phyloP scores from a whole-genome alignment of 2,888 invertebrate genomes.

The Acronicta psi region DNA sequence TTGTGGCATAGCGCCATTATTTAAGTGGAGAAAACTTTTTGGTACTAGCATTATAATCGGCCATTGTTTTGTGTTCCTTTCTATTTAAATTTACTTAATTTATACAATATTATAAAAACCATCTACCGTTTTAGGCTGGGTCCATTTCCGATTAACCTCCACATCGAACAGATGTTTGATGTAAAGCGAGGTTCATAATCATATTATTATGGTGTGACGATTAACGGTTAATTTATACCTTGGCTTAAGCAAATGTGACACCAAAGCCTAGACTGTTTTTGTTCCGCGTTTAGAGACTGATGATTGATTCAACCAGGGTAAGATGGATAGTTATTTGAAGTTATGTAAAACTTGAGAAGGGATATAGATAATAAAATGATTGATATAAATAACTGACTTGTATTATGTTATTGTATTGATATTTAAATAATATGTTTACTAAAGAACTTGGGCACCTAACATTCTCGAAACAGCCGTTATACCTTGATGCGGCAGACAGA shows the following conservation, averaged over 20 bases:
- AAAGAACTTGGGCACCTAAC: constrained; percentile 7
- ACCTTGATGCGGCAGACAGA: no score
- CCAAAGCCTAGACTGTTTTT: constrained; percentile 25
- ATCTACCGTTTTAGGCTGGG: constrained; percentile 26
- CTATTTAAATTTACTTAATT: constrained; percentile 39
- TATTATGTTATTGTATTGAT: constrained; percentile 27
- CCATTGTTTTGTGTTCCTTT: constrained; percentile 39
- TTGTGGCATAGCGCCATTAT: constrained; percentile 28
- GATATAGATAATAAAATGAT: constrained; percentile 33
- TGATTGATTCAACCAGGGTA: constrained; percentile 62
- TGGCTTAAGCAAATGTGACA: constrained; percentile 11
- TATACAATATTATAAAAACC: constrained; percentile 29
- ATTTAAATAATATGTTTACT: constrained; percentile 29
- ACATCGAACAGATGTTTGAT: not conserved
- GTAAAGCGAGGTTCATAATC: not conserved
- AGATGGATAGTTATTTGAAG: constrained; percentile 39
- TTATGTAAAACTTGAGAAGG: constrained; percentile 26
- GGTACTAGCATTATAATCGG: constrained; percentile 49
- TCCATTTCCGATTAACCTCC: not conserved
- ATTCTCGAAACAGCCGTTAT: no score
- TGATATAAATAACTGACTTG: constrained; percentile 31
- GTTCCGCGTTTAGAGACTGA: constrained; percentile 32
- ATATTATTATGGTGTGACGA: constrained; percentile 4
- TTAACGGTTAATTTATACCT: constrained; percentile 12
- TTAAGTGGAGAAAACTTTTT: constrained; percentile 39